Base-by-base conservation (phyloP, 2,797 vertebrate species). In the Enteromius afrohamiltoni region DNA sequence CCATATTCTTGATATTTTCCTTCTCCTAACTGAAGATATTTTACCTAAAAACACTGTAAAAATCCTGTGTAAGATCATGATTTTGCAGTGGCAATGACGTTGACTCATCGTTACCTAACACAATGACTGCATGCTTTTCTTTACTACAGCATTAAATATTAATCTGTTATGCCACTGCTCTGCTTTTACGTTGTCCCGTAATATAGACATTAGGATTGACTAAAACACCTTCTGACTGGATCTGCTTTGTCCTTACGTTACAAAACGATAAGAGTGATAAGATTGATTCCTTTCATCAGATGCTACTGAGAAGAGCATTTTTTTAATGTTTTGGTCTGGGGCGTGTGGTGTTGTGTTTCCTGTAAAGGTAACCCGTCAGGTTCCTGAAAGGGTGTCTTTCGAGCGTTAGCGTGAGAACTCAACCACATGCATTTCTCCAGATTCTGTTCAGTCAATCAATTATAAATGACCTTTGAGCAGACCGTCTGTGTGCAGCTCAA, bases 401-500 rank as follows among this genome's bases (percentile, higher is more conserved):
- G 23, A 77, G 70, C 60, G 68, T 26, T 84, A 75, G 69, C 64
- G 64, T 88, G 85, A 77, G 83, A 86, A 83, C 77, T 78, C 77
- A 77, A 60, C 40, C n/a, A 74, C 78, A 70, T 70, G 45, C 2
- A 34, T 65, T 34, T 84, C 55, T 77, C 69, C 74, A 84, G 55
- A 83, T 77, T 58, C 74, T 73, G 64, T 68, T 82, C 81, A 80
- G 77, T 53, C 29, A 73, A 87, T 88, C 65, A 84, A 86, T 85
- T 77, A 86, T 87, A 77, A 76, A 84, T 75, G 71, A 83, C 65
- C 71, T 86, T 74, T 83, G 71, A 77, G 34, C 64, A 21, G 45
- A 6, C 53, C 9, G 21, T 8, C 53, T 23, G 47, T 51, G 26
- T 53, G 47, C 49, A n/a, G 21, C 19, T 40, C 51, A 40, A 58